Conservation (phyloP, 2,888 invertebrate genomes). For the Dastarcus helophoroides region DNA sequence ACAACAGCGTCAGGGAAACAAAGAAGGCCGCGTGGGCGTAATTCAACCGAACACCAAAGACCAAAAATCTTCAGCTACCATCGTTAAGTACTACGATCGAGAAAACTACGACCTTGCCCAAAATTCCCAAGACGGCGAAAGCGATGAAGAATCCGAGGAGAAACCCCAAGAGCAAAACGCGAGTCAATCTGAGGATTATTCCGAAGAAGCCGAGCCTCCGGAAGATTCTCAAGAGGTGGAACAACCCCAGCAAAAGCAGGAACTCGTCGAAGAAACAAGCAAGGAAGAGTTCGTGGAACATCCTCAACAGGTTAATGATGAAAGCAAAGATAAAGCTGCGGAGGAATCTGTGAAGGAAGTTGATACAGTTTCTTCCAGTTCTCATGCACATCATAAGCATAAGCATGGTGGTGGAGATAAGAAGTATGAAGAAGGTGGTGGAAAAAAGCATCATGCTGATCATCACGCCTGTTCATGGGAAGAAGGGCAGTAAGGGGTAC, state of each 20-base stretch:
- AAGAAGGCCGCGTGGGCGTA: not conserved
- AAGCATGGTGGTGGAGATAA: constrained; percentile 10
- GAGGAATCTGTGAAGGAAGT: no score
- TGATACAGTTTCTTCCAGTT: no score
- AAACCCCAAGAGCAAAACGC: constrained; percentile 5
- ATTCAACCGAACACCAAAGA: constrained; percentile 2
- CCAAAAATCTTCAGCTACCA: constrained; percentile 8
- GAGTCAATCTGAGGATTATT: constrained; percentile 11
- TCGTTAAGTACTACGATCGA: constrained; percentile 10
- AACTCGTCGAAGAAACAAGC: no score
- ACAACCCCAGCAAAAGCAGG: no score
- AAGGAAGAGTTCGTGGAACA: no score
- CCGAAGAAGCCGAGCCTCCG: constrained; percentile 4
- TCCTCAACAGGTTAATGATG: no score
- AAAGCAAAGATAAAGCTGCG: no score
- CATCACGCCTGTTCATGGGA: constrained; percentile 26
- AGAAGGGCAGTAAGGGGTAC: constrained; percentile 31
- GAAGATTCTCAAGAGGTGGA: no score
- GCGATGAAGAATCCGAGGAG: constrained; percentile 9
- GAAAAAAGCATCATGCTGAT: constrained; percentile 24
- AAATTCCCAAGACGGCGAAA: no score
- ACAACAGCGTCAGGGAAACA: no score
- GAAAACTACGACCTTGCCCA: constrained; percentile 10
- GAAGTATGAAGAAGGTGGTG: constrained; percentile 24
- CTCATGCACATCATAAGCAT: not conserved